These are phyloP conservation scores for Xenus cinereus DNA, from an alignment of 2,113 vertebrate genomes.

Conservation along the genomic window DNA sequence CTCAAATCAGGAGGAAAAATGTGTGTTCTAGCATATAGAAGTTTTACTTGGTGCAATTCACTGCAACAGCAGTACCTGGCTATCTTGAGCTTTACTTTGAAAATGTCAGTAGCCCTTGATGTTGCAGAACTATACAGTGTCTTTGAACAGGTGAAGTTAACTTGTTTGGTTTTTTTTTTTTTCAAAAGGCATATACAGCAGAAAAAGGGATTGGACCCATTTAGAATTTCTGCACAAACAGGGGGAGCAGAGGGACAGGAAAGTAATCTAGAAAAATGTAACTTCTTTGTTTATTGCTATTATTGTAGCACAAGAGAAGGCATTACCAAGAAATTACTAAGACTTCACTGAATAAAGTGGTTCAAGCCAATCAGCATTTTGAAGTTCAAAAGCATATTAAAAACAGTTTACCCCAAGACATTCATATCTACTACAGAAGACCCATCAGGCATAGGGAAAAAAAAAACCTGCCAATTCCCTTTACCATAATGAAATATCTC, in stretches of 20 bases:
- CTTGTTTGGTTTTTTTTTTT: not conserved
- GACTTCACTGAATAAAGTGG: not conserved
- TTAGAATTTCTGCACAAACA: not conserved
- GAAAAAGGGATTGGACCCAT: not conserved
- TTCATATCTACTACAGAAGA: not conserved
- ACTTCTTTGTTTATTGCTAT: not conserved
- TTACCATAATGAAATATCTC: not conserved
- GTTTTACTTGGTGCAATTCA: not conserved
- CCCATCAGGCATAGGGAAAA: not conserved
- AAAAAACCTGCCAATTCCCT: not conserved
- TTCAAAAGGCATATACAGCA: not conserved
- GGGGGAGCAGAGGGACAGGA: not conserved
- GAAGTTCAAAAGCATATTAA: not conserved
- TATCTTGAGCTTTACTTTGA: not conserved
- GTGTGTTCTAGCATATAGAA: not conserved
- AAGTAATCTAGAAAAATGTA: not conserved
- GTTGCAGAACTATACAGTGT: not conserved
- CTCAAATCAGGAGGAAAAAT: rapidly evolving
- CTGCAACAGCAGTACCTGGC: not conserved
- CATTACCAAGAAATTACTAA: not conserved
- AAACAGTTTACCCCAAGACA: not conserved
- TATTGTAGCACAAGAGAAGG: not conserved
- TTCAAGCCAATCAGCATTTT: not conserved
- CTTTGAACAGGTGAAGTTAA: not conserved
- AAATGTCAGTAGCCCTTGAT: not conserved